Evolutionary conservation across 2,113 vertebrate genomes (phyloP).

Genomic region (Reinhardtius hippoglossoides): DNA sequence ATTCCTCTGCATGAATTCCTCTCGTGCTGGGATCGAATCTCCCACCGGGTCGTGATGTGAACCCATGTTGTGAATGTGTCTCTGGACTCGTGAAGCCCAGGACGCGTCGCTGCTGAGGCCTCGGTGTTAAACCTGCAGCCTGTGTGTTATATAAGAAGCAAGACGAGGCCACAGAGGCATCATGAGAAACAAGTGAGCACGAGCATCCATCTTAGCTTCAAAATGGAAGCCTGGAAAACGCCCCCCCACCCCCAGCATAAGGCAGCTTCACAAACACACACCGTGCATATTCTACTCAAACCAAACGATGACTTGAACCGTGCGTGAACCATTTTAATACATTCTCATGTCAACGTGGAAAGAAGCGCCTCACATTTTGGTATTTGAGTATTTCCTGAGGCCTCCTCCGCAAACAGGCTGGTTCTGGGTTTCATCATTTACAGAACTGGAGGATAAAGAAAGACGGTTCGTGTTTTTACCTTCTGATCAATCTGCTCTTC

Average conservation of each 20-base stretch:
- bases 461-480: constrained; percentile 46
- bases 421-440: neutral
- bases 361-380: neutral
- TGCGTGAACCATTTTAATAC: neutral
- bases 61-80: too few relatives aligned
- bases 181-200: constrained; percentile 74
- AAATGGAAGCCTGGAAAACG: constrained; percentile 82
- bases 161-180: constrained; percentile 57
- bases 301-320: neutral
- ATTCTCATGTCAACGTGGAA: neutral
- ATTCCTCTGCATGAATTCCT: too few relatives aligned
- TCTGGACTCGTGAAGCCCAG: too few relatives aligned
- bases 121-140: neutral
- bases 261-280: constrained; percentile 6
- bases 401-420: too few relatives aligned
- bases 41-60: too few relatives aligned
- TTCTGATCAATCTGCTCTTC: constrained; percentile 48
- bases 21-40: too few relatives aligned
- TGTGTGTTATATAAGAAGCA: constrained; percentile 65
- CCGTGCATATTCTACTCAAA: neutral
- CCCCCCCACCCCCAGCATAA: constrained; percentile 34
- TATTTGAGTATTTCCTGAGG: neutral
- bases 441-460: neutral
- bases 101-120: neutral
- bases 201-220: constrained; percentile 86